A percentile compares a stretch with the other conserved stretches of the same genome.
phyloP scores from a whole-genome alignment of 1,140 invertebrate species.

The Scaptomyza montana region DNA sequence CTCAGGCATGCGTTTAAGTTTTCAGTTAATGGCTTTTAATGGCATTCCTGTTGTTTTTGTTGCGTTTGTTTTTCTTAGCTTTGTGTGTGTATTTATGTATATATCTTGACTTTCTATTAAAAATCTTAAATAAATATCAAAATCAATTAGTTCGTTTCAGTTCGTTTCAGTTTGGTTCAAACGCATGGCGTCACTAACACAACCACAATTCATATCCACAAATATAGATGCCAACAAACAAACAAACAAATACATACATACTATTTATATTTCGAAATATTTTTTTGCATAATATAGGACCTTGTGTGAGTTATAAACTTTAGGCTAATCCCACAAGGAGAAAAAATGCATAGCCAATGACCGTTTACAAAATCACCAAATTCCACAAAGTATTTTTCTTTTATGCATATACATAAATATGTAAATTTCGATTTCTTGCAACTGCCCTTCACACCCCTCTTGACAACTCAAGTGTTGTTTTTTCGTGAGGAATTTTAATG shows the following conservation, averaged over 20 bases:
- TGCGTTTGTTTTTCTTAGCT: conserved; percentile 18
- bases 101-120: conserved; percentile 46
- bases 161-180: too few relatives aligned
- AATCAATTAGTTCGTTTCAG: conserved; percentile 69
- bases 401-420: conserved; percentile 6
- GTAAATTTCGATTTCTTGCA: conserved; percentile 45
- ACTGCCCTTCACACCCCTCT: background rate
- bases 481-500: conserved; percentile 67
- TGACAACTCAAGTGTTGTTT: background rate
- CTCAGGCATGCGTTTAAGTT: conserved; percentile 81
- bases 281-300: conserved; percentile 65
- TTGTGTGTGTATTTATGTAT: background rate
- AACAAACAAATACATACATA: conserved; percentile 23
- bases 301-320: conserved; percentile 37
- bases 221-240: too few relatives aligned
- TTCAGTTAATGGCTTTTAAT: conserved; percentile 82
- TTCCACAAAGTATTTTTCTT: conserved; percentile 13
- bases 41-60: conserved; percentile 55
- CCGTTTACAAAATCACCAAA: too few relatives aligned
- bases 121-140: conserved; percentile 72
- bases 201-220: background rate
- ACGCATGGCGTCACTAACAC: conserved; percentile 16
- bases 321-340: conserved; percentile 31
- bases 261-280: conserved; percentile 14
- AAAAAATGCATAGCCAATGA: conserved; percentile 54